phyloP scores from a whole-genome alignment of 2,888 invertebrate genomes.

The Drosophila nr. perissopoda region DNA sequence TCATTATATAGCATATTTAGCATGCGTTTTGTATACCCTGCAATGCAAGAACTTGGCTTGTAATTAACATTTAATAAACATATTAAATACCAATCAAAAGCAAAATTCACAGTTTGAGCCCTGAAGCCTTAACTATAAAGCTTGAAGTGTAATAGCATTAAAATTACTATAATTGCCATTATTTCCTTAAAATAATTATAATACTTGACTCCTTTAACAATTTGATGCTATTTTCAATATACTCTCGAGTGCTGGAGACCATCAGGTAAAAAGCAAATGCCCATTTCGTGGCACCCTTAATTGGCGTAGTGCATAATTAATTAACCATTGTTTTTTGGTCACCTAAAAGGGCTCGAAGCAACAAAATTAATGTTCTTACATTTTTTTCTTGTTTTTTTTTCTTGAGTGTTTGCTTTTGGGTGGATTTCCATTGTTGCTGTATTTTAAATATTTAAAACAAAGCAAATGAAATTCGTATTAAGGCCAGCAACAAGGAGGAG shows the following conservation, averaged over 20 bases:
- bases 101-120: neutral
- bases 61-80: neutral
- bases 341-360: conserved; percentile 34
- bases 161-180: neutral
- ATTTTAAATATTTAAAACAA: conserved; percentile 60
- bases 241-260: conserved; percentile 6
- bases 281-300: conserved; percentile 50
- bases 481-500: conserved; percentile 26
- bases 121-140: neutral
- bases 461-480: conserved; percentile 51
- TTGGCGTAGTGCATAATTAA: conserved; percentile 60
- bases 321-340: conserved; percentile 61
- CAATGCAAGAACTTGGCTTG: neutral
- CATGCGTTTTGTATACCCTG: conserved; percentile 12
- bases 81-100: neutral
- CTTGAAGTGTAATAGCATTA: too few relatives aligned
- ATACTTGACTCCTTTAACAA: neutral
- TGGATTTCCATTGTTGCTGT: conserved; percentile 32
- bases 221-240: neutral
- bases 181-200: neutral
- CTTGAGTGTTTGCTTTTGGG: conserved; percentile 12
- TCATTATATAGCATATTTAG: neutral
- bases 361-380: conserved; percentile 59
- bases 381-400: conserved; percentile 28
- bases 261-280: conserved; percentile 37